These are phyloP conservation scores for Phalera bucephala DNA, from an alignment of 2,888 invertebrate genomes.

Conservation along the genomic window DNA sequence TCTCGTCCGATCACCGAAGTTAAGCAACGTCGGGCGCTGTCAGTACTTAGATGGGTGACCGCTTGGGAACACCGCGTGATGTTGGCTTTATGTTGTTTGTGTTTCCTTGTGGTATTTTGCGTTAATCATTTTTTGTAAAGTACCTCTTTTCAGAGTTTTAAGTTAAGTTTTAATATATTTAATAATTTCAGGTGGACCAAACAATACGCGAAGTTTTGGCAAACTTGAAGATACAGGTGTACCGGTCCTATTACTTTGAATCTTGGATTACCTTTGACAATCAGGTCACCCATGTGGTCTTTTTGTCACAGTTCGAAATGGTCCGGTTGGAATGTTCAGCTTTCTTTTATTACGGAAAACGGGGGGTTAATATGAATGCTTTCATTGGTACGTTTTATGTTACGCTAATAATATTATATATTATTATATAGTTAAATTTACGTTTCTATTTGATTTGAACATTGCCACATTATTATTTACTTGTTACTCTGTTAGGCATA, in stretches of 20 bases:
- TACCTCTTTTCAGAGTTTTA: too few species aligned
- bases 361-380: slow-evolving; percentile 67
- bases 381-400: too few species aligned
- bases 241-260: slow-evolving; percentile 79
- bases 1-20: slow-evolving; percentile 80
- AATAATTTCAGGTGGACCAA: slow-evolving; percentile 75
- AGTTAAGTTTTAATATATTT: too few species aligned
- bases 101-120: too few species aligned
- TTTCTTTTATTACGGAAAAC: slow-evolving; percentile 81
- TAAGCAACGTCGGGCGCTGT: slow-evolving; percentile 77
- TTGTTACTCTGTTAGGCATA: too few species aligned
- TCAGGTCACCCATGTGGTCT: slow-evolving; percentile 62
- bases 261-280: slow-evolving; percentile 71
- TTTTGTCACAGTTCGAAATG: slow-evolving; percentile 71
- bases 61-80: slow-evolving; percentile 72
- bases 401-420: too few species aligned
- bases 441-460: too few species aligned
- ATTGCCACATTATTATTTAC: too few species aligned
- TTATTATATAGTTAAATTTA: too few species aligned
- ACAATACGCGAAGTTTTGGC: slow-evolving; percentile 67
- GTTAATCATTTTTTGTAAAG: too few species aligned
- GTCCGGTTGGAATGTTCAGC: slow-evolving; percentile 76
- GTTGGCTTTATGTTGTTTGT: slow-evolving; percentile 52
- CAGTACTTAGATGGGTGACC: slow-evolving; percentile 80
- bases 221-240: slow-evolving; percentile 65